Evolutionary conservation across 2,888 invertebrate species (phyloP).

Genomic region (Bombyx huttoni): DNA sequence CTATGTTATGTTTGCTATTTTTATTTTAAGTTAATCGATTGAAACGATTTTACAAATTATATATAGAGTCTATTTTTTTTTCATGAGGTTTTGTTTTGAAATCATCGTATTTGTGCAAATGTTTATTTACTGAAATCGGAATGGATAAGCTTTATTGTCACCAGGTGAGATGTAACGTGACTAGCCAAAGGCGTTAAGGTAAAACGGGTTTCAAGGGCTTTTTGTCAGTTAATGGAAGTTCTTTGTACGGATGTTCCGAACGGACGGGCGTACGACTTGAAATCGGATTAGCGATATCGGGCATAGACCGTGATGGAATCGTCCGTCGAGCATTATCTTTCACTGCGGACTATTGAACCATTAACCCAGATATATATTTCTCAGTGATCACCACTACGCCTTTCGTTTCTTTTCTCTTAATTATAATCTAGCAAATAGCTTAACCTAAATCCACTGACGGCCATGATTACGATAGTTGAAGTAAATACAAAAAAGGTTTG

Average conservation of each 20-base stretch:
- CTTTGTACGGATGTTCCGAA: slow-evolving; percentile 63
- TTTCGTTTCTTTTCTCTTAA: not conserved
- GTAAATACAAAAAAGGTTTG: too few species aligned
- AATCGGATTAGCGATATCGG: slow-evolving; percentile 63
- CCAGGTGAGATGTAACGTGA: slow-evolving; percentile 20
- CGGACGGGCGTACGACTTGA: slow-evolving; percentile 48
- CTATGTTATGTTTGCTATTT: too few species aligned
- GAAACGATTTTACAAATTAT: too few species aligned
- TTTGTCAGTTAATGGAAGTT: slow-evolving; percentile 68
- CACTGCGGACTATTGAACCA: slow-evolving; percentile 23
- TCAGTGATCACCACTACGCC: not conserved
- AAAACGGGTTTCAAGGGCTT: slow-evolving; percentile 36
- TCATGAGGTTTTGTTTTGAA: too few species aligned
- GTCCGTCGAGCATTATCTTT: slow-evolving; percentile 38
- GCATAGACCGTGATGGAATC: slow-evolving; percentile 50
- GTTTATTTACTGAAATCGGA: not conserved
- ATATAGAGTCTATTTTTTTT: too few species aligned
- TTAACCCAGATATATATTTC: slow-evolving; percentile 8
- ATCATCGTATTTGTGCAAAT: not conserved
- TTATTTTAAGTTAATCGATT: too few species aligned
- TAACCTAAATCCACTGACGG: too few species aligned
- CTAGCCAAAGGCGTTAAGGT: slow-evolving; percentile 29
- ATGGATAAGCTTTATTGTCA: slow-evolving; percentile 19
- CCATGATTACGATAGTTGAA: too few species aligned
- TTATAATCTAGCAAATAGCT: too few species aligned